Conservation (phyloP, 2,888 invertebrate genomes). For the Axea sp. region DNA sequence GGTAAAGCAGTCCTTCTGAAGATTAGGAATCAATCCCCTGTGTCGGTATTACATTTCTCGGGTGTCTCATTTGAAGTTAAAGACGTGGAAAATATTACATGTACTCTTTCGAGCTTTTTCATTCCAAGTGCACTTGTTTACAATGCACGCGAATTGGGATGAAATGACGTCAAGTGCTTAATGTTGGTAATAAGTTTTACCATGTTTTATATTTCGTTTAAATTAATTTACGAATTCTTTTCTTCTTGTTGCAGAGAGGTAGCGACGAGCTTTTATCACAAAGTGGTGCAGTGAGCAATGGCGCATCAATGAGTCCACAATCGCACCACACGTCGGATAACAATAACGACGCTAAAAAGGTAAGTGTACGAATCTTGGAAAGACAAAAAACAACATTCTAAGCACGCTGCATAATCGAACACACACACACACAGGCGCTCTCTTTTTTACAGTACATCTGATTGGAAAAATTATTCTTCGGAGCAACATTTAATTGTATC, state of each 20-base stretch:
- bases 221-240: slow-evolving; percentile 19
- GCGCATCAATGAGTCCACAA: slow-evolving; percentile 93
- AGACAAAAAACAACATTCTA: no score
- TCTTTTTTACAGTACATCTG: no score
- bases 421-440: no score
- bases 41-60: slow-evolving; percentile 27
- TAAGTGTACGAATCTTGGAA: slow-evolving; percentile 81
- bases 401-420: no score
- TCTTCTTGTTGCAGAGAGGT: slow-evolving; percentile 89
- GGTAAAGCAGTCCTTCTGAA: slow-evolving; percentile 43
- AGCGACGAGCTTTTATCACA: slow-evolving; percentile 98
- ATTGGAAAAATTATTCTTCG: no score
- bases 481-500: no score
- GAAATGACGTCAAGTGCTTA: no score
- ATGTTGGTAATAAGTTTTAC: no score
- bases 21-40: slow-evolving; percentile 56
- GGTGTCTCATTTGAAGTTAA: slow-evolving; percentile 34
- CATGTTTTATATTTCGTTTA: background rate
- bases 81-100: slow-evolving; percentile 9
- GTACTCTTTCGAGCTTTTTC: background rate
- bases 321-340: slow-evolving; percentile 89
- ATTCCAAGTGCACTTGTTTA: no score
- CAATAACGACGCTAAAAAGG: slow-evolving; percentile 98
- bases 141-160: no score
- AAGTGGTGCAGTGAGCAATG: slow-evolving; percentile 92